These are phyloP conservation scores for Hippasteria phrygiana DNA, from an alignment of 53 echinoderm and acorn worm genomes.

Conservation along the genomic window DNA sequence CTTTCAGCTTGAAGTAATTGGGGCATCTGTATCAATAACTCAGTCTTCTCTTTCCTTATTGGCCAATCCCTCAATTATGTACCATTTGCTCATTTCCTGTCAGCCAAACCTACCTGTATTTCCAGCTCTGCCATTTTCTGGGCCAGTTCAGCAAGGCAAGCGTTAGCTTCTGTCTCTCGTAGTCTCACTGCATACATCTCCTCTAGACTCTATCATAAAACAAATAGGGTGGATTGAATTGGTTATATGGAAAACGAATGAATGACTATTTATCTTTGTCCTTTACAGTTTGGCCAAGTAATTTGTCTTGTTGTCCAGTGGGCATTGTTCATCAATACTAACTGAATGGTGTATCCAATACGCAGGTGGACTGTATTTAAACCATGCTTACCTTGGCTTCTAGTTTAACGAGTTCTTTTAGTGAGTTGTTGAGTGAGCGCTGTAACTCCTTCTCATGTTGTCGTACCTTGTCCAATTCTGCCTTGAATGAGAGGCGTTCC, in stretches of 20 bases:
- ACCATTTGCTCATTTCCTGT: not conserved
- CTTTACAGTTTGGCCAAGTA: no score
- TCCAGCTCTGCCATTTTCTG: slow-evolving; percentile 86
- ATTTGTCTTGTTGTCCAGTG: no score
- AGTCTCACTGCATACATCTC: slow-evolving; percentile 85
- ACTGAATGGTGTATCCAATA: no score
- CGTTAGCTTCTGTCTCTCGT: slow-evolving; percentile 87
- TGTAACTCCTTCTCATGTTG: slow-evolving; percentile 74
- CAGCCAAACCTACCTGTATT: slow-evolving; percentile 75
- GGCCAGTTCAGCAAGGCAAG: slow-evolving; percentile 79
- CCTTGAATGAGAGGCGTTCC: slow-evolving; percentile 85
- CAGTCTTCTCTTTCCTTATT: not conserved
- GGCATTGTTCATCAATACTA: no score
- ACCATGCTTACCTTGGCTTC: slow-evolving; percentile 86
- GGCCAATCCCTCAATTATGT: not conserved
- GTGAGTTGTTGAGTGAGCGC: slow-evolving; percentile 78
- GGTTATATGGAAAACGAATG: not conserved
- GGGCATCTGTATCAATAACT: not conserved
- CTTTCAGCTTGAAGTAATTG: not conserved
- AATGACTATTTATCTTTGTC: no score
- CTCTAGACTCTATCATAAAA: slow-evolving; percentile 77
- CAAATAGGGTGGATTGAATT: no score
- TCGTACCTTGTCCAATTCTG: slow-evolving; percentile 82
- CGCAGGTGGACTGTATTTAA: not conserved
- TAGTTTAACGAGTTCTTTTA: slow-evolving; percentile 90